Percentiles rank a stretch among this genome's conserved stretches.
Conservation (phyloP, 2,113 vertebrate genomes). For the Charadrius vociferus region DNA sequence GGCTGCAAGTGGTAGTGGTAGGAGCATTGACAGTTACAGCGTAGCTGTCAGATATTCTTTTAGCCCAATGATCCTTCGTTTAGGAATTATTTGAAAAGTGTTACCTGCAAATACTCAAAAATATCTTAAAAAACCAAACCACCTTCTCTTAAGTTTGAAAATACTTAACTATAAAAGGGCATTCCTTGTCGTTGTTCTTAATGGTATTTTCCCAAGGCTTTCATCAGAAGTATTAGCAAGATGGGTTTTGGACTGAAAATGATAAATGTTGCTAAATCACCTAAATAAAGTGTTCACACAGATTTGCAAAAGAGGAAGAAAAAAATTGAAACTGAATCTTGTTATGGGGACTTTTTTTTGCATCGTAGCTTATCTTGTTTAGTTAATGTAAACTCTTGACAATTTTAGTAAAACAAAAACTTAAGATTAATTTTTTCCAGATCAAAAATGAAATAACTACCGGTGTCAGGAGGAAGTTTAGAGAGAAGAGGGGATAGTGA, state of each 20-base stretch:
- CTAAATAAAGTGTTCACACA: not conserved
- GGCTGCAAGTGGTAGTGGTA: not conserved
- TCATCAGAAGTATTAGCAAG: not conserved
- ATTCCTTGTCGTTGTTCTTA: not conserved
- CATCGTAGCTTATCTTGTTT: not conserved
- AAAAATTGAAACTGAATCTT: not conserved
- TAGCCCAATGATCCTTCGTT: not conserved
- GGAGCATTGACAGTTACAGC: fast-evolving
- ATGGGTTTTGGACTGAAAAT: not conserved
- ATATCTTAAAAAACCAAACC: not conserved
- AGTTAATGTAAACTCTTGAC: not conserved
- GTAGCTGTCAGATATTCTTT: not conserved
- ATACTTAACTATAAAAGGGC: not conserved
- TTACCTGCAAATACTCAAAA: not conserved
- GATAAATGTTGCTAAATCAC: not conserved
- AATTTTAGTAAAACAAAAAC: not conserved
- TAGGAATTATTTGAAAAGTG: not conserved
- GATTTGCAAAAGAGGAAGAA: not conserved
- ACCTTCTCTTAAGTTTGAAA: not conserved
- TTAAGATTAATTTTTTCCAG: not conserved
- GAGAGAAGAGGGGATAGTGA: not conserved
- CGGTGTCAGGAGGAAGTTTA: not conserved
- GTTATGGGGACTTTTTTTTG: not conserved
- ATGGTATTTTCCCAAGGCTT: not conserved
- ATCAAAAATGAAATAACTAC: not conserved